Evolutionary conservation across 2,113 vertebrate genomes (phyloP), one percentile per base, ranked within the genome.

Genomic region (Periophthalmus modestus): DNA sequence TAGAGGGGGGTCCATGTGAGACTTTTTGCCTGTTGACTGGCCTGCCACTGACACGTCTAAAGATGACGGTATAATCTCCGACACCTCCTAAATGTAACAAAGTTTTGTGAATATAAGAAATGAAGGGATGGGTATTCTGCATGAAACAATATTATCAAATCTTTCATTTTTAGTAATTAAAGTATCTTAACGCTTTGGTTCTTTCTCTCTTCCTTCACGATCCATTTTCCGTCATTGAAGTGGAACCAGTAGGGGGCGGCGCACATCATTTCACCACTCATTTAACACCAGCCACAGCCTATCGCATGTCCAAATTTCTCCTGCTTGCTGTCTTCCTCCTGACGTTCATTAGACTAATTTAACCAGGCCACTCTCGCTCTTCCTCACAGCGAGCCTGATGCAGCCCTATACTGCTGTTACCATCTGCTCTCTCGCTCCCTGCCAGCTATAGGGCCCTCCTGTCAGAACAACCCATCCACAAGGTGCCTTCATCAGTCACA

Each of bases 301-400:
- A 87, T 88, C 86, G 81, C 81, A 84, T 87, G 82, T 87, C 87
- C 85, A 94, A 92, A 94, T 90, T 88, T 28, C 57, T 59, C 23
- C 23, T 28, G 23, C 23, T 23, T 21, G 52, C 52, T 55, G 52
- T 55, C 52, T 59, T 23, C 57, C 57, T 92, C 92, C 89, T 91
- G 92, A 93, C 92, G 91, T 93, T 93, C 93, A 93, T 94, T 94
- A 93, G 86, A 90, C 87, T 93, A 93, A 94, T 93, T 90, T 94
- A 94, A 94, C 93, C 89, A 90, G 90, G 91, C 87, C 91, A 89
- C 90, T 91, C 89, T 87, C 86, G 87, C 83, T 86, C 88, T 82
- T 79, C 85, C 85, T 77, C 92, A 89, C 89, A 85, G 88, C 34
- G 81, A 85, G 88, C 65, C 13, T 52, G 11, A 79, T 89, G 79